These are phyloP conservation scores for Semotilus atromaculatus DNA, from an alignment of 2,797 vertebrate genomes.

Conservation along the genomic window DNA sequence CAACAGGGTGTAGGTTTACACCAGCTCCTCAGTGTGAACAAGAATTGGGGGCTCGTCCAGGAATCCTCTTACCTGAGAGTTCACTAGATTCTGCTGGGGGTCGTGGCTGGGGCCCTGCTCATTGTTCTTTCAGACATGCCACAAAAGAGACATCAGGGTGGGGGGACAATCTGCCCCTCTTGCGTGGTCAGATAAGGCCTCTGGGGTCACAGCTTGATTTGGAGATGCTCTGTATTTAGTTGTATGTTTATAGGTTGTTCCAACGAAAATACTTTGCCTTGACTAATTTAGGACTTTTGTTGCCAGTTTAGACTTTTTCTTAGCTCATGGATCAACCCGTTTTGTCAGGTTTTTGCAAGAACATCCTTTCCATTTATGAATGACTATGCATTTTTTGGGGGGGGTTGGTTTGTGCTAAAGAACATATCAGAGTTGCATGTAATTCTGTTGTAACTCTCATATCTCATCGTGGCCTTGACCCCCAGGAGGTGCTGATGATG, in stretches of 20 bases:
- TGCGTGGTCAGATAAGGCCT: constrained; percentile 54
- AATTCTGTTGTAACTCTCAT: background rate
- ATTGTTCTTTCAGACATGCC: constrained; percentile 65
- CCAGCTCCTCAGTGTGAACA: constrained; percentile 67
- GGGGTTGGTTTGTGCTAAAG: background rate
- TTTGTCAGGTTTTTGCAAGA: background rate
- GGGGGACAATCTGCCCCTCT: constrained; percentile 64
- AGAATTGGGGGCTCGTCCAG: constrained; percentile 69
- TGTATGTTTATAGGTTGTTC: background rate
- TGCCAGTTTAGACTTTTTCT: background rate
- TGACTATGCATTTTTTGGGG: background rate
- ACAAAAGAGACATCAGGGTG: constrained; percentile 71
- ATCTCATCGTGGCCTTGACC: background rate
- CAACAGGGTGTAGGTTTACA: constrained; percentile 78
- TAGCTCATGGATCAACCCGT: background rate
- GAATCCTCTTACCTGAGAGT: constrained; percentile 21
- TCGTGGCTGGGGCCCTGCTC: constrained; percentile 31
- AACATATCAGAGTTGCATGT: background rate
- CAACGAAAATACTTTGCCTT: background rate
- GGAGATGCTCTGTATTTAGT: background rate
- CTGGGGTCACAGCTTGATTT: background rate
- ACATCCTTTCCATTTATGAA: background rate
- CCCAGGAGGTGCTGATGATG: constrained; percentile 98
- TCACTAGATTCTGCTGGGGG: background rate
- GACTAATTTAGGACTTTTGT: background rate